Base-by-base conservation (phyloP, 2,797 vertebrate genomes). In the Botia almorhae region DNA sequence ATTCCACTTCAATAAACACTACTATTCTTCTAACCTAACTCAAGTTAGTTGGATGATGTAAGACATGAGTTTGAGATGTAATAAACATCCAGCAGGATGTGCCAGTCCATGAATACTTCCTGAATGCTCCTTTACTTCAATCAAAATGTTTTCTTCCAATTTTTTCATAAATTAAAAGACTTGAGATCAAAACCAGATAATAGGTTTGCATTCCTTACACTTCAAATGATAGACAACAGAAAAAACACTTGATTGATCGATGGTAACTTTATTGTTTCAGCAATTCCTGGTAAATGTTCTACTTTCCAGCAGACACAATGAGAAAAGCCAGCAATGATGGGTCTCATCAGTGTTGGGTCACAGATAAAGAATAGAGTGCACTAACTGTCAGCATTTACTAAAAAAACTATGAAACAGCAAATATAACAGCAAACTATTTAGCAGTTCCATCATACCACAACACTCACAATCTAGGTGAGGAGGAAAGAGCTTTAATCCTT, bases 351-450 rank as follows among this genome's bases (percentile, higher is more conserved):
- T 23, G 36, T n/a, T 61, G 46, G 53, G 53, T 50, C 12, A 61
- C 3, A 61, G 14, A 46, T 53, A 60, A 23, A 58, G 5, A 29
- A 16, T 10, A 3, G 7, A 16, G 58, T 50, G 12, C 46, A 50
- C 46, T 50, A 58, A 65, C 7, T 26, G 55, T 69, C 51, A 77
- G 64, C 21, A 58, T 69, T 33, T 76, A 69, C 51, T 26, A 69
- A 58, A 48, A 7, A 60, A 13, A 4, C 43, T 2, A 46, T 56
- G 6, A 26, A 56, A 43, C 17, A n/a, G 70, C 69, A 39, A 46
- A 74, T 74, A n/a, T 46, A 74, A 74, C 39, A 26, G 51, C 75
- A 58, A 77, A 76, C 17, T 76, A 53, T 64, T 39, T 55, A 39
- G 14, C 61, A 65, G 48, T 63, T 55, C 33, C 14, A 53, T 55